Evolutionary conservation across 2,888 invertebrate species (phyloP), one percentile per base, ranked within the genome.

Genomic region (Arenicola marina): DNA sequence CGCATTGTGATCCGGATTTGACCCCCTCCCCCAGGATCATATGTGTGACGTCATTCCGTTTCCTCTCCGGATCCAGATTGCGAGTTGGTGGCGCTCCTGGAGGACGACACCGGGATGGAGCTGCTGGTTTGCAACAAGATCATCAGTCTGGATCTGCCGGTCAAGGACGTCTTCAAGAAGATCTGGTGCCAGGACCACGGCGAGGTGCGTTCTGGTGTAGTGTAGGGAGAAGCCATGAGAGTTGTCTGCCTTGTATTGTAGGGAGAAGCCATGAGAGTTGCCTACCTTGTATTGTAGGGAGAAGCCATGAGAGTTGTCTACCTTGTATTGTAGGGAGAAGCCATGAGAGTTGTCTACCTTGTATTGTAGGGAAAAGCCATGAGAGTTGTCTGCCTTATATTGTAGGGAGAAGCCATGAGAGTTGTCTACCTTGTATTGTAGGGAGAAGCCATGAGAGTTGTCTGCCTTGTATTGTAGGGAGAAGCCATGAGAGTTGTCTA

Each of bases 281-380:
- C 98, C 34, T 99, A 99, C 84, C 89, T n/a, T n/a, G n/a, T n/a
- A 28, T 58, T 62, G 26, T 31, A 95, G 76, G 91, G 92, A 48
- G 97, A 96, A 80, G 92, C 96, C 0, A 98, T 99, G 98, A 88
- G 95, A 15, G 92, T 98, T 7, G 92, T 98, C 34, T 99, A 99
- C 84, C 89, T n/a, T n/a, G n/a, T n/a, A 28, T 58, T 62, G 26
- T 31, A 95, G 76, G 91, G 92, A 48, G 97, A 96, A 80, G 92
- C 96, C 0, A 98, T 99, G 98, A 88, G 95, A 15, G 92, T 98
- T 7, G 92, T 98, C 34, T 99, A 99, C 84, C 89, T n/a, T n/a
- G n/a, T n/a, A 28, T 58, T 62, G 26, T 31, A 95, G 76, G 91
- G 92, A 48, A 97, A 96, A 80, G 92, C 96, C 0, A 98, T 99